Base-by-base conservation (phyloP, 2,113 vertebrate genomes). In the Mesembrinibis cayennensis region DNA sequence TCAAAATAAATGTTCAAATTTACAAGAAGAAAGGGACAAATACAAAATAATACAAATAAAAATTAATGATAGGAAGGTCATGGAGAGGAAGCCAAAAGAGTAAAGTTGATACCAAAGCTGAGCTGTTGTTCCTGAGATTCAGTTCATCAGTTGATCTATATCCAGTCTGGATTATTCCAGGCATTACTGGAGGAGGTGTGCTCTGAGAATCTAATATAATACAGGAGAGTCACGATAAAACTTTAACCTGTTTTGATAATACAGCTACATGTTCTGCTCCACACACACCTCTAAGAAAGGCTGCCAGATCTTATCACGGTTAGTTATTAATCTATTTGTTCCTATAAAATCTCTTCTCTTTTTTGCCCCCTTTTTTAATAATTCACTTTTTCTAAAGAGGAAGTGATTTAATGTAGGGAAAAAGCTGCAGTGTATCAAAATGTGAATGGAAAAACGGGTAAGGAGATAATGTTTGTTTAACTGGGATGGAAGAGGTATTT, bases 271-370 rank as follows among this genome's bases (percentile, higher is more conserved):
- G 4, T 82, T 88, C 89, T 88, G 26, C 63, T 74, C 82, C 9
- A 22, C 78, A 63, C 67, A 77, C 40, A 67, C 49, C 84, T 88
- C 66, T 70, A 70, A 55, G 94, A 96, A 94, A 95, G 87, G 50
- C 84, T 88, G 58, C 82, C 78, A 82, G 89, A 88, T 74, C 71
- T 72, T 90, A 90, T 85, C 89, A 44, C 1, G 1, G n/a, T 62
- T 91, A 59, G 49, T 93, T 97, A 94, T 93, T 94, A 66, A 96
- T 86, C 90, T 93, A 55, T 96, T 97, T 95, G 70, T 93, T 95
- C 89, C 81, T 84, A 27, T 30, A 53, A 84, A 93, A 87, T 27
- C 7, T 80, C 47, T 61, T 49, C 29, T 61, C 32, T 42, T 34
- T 32, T 25, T 8, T 5, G 8, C 52, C 26, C 3, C 8, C 5